Evolutionary conservation across 2,888 invertebrate species (phyloP), one percentile per base, ranked within the genome.

Genomic region (Scaptomyza parva): DNA sequence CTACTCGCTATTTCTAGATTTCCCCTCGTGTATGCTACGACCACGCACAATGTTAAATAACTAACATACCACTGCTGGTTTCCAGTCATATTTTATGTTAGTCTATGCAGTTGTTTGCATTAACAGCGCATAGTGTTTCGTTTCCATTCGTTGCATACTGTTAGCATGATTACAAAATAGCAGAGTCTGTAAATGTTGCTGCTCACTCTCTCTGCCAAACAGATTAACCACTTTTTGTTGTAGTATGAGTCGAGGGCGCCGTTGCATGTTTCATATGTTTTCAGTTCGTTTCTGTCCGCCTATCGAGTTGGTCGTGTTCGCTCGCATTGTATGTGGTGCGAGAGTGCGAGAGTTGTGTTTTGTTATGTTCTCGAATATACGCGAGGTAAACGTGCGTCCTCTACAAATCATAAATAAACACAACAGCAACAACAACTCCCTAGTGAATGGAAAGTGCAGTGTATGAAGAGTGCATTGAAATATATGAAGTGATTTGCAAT

Each of bases 221-320:
- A 8, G 20, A 14, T 8, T 51, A 60, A 39, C 71, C 72, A 65
- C 55, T 51, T 70, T 63, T 53, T 45, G 54, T 65, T 70, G 53
- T 65, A 65, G 52, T 54, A 37, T 55, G 45, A 44, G 41, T 54
- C 24, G 50, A 37, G 14, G 43, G 33, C 54, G 35, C 33, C 40
- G 48, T 53, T 61, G 35, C 26, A 40, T 53, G 70, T 76, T 71
- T 55, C 60, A 28, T 33, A 18, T 28, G 6, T 14, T 43, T 62
- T 73, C 70, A 76, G 78, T 76, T 77, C 64, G 80, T 74, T 76
- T 78, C 64, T 58, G 61, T 69, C 51, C 70, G 73, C 43, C 65
- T 22, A 30, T 18, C 65, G 59, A 73, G 51, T 48, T 52, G 48
- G 71, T 59, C 28, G 76, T 61, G 53, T 58, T 12, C 12, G 48